Evolutionary conservation across 2,113 vertebrate genomes (phyloP), one percentile per base, ranked within the genome.

Genomic region (human): DNA sequence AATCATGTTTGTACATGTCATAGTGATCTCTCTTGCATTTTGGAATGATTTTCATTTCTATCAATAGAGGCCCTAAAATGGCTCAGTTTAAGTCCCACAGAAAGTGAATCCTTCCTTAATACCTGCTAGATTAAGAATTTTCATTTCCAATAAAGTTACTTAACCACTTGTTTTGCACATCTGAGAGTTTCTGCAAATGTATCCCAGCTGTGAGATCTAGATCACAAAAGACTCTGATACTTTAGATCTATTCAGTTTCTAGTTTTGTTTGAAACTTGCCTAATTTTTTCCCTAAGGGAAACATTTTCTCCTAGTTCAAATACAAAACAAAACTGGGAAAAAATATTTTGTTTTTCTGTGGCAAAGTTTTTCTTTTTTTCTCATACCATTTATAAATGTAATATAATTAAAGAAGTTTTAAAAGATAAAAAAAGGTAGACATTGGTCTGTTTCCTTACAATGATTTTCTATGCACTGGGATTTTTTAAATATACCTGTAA

Each of bases 61-160:
- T 96, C 83, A 95, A 96, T 84, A 83, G 11, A 79, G n/a, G 16
- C 89, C 94, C 94, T 95, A 86, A 98, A 97, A 85, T 81, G 16
- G 40, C 45, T 17, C 2, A 0, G 52, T 88, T 72, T 94, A 75
- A 79, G 27, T 23, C 96, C 25, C 88, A 87, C 17, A 43, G 73
- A 96, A 75, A 96, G 48, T 92, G 97, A 97, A 97, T 97, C 89
- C 68, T 97, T 96, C 73, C 14, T 97, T 96, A 97, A 97, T 96
- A 32, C 85, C 27, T 57, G 80, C 94, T 97, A 64, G 97, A 96
- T 96, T 92, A 90, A 97, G 88, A 89, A 30, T 93, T 96, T 98
- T 70, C 40, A 59, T 48, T 48, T 83, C 64, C 79, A 8, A 9
- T 0, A 18, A 48, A 45, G 14, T 93, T 96, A 81, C 78, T 97